Conservation (phyloP, 2,113 vertebrate genomes). For the Chaenogobius annularis region DNA sequence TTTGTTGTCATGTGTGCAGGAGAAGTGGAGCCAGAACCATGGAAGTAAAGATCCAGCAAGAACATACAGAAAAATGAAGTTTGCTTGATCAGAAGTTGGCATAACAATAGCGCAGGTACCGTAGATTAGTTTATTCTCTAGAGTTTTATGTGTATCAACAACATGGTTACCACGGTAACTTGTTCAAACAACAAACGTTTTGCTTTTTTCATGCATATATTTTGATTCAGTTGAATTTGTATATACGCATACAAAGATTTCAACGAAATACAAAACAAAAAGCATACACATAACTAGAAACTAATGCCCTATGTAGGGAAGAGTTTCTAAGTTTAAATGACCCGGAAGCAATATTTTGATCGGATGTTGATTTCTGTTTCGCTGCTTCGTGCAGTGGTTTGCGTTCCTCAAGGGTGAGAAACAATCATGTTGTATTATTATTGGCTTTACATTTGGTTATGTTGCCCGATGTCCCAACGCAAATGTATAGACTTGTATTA, state of each 20-base stretch:
- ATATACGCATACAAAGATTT: too few species aligned
- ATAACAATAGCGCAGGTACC: too few species aligned
- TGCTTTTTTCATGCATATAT: not conserved
- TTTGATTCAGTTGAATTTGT: rapidly evolving
- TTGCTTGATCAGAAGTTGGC: too few species aligned
- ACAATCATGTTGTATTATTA: too few species aligned
- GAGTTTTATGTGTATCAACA: not conserved
- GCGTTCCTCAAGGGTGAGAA: not conserved
- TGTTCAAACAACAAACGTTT: not conserved
- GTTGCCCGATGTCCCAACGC: not conserved
- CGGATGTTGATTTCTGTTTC: not conserved
- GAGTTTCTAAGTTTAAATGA: not conserved
- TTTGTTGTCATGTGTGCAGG: too few species aligned
- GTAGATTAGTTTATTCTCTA: not conserved
- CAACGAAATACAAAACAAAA: not conserved
- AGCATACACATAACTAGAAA: not conserved
- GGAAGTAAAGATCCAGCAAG: too few species aligned
- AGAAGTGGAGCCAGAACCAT: too few species aligned
- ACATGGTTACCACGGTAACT: slow-evolving; percentile 78
- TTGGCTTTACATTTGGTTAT: not conserved
- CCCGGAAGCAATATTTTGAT: not conserved
- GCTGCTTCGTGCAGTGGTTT: not conserved
- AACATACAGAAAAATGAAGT: too few species aligned
- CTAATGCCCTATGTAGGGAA: too few species aligned
- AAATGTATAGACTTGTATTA: not conserved